A percentile compares a stretch with the other conserved stretches of the same genome.
Evolutionary conservation across 1,140 invertebrate genomes (phyloP).

Genomic region (Lerema accius): DNA sequence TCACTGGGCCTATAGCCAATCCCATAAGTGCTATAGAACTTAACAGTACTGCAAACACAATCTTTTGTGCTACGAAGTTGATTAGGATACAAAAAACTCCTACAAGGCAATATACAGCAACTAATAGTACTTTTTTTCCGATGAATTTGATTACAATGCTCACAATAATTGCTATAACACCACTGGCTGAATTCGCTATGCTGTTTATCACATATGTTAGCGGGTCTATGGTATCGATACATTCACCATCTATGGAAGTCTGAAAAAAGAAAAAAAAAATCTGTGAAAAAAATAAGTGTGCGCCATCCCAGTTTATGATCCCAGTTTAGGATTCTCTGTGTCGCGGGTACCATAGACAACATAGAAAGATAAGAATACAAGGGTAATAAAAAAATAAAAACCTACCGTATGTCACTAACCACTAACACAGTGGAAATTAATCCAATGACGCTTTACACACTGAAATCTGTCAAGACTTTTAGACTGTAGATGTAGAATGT

Average conservation of each 20-base stretch:
- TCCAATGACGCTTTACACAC: no score
- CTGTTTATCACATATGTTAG: constrained; percentile 64
- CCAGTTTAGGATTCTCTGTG: no score
- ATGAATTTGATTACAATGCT: constrained; percentile 59
- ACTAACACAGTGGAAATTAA: no score
- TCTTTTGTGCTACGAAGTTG: constrained; percentile 60
- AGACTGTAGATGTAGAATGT: no score
- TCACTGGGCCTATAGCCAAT: constrained; percentile 64
- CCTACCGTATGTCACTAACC: no score
- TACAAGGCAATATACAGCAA: constrained; percentile 49
- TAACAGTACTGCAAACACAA: constrained; percentile 65
- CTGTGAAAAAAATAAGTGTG: no score
- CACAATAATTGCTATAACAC: constrained; percentile 53
- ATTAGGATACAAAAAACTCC: constrained; percentile 60
- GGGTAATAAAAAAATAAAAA: no score
- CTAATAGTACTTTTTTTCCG: constrained; percentile 66
- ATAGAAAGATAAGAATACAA: no score
- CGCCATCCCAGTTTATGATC: no score
- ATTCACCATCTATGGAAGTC: constrained; percentile 44
- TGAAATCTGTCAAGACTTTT: no score
- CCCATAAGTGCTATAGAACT: constrained; percentile 59
- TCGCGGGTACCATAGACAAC: no score
- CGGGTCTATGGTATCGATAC: constrained; percentile 59
- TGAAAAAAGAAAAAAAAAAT: constrained; percentile 44
- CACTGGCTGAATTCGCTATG: constrained; percentile 52